Evolutionary conservation across 2,888 invertebrate species (phyloP).

Genomic region (Cotesia congregata): DNA sequence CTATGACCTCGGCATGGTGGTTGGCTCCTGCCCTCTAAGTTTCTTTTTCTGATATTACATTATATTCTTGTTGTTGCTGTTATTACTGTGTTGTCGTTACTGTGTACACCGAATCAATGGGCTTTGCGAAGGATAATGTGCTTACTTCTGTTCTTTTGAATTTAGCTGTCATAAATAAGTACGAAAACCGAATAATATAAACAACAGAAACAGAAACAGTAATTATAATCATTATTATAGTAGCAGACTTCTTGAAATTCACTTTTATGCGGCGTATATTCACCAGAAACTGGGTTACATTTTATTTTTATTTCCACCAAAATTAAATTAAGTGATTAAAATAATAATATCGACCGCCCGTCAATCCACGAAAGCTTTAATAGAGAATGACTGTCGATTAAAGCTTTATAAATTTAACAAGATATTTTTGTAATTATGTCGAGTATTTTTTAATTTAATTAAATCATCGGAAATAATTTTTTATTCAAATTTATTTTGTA

Average conservation of each 20-base stretch:
- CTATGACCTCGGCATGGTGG: constrained; percentile 30
- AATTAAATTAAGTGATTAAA: not conserved
- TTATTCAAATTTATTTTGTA: too few species aligned
- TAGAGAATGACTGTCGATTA: not conserved
- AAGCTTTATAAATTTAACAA: too few species aligned
- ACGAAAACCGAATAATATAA: too few species aligned
- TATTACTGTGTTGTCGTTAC: not conserved
- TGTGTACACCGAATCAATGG: not conserved
- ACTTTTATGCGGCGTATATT: too few species aligned
- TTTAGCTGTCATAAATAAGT: not conserved
- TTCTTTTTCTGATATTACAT: constrained; percentile 21
- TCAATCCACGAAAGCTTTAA: constrained; percentile 7
- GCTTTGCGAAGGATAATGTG: not conserved
- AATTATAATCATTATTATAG: not conserved
- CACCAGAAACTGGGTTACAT: not conserved
- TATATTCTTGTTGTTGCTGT: not conserved
- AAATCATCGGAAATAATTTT: too few species aligned
- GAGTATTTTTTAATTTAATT: too few species aligned
- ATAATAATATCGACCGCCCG: constrained; percentile 11
- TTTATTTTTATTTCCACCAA: not conserved
- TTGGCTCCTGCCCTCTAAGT: constrained; percentile 28
- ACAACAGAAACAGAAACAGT: not conserved
- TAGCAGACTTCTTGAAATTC: not conserved
- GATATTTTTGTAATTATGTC: too few species aligned
- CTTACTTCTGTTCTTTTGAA: constrained; percentile 7